Evolutionary conservation across 1,140 invertebrate species (phyloP).

Genomic region (Drosophila lowei): DNA sequence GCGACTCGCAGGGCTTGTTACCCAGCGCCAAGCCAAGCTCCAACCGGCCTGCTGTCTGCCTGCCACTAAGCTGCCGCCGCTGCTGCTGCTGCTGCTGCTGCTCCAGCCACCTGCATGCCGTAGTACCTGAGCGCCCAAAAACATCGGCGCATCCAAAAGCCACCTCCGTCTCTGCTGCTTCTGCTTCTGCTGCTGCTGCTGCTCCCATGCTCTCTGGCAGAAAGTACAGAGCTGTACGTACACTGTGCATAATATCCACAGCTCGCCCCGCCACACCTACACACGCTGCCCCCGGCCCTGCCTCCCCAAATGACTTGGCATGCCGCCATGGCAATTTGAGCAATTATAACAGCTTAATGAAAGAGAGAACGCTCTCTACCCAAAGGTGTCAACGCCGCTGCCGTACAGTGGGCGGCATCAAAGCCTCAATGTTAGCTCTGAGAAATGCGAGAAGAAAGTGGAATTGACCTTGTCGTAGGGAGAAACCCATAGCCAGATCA

Average conservation of each 20-base stretch:
- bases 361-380: constrained; percentile 40
- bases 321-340: constrained; percentile 65
- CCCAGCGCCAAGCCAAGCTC: constrained; percentile 45
- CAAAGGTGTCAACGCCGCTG: constrained; percentile 51
- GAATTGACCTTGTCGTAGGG: constrained; percentile 30
- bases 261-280: constrained; percentile 5
- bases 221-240: constrained; percentile 42
- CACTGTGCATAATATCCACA: constrained; percentile 70
- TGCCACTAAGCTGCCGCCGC: constrained; percentile 4
- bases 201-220: constrained; percentile 19
- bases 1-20: constrained; percentile 69
- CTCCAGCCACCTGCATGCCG: constrained; percentile 62
- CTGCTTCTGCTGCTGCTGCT: constrained; percentile 7
- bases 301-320: constrained; percentile 45
- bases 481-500: not conserved
- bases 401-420: constrained; percentile 41
- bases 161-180: not conserved
- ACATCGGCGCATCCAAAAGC: constrained; percentile 51
- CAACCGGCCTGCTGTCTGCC: constrained; percentile 28
- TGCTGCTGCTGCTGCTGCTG: constrained; percentile 7
- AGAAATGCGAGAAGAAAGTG: constrained; percentile 29
- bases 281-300: constrained; percentile 1
- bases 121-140: constrained; percentile 47
- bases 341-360: constrained; percentile 64
- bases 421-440: constrained; percentile 16